A percentile compares a stretch with the other conserved stretches of the same genome.
These are phyloP conservation scores for Australoheros scitulus DNA, from an alignment of 2,113 vertebrate genomes.

Conservation along the genomic window DNA sequence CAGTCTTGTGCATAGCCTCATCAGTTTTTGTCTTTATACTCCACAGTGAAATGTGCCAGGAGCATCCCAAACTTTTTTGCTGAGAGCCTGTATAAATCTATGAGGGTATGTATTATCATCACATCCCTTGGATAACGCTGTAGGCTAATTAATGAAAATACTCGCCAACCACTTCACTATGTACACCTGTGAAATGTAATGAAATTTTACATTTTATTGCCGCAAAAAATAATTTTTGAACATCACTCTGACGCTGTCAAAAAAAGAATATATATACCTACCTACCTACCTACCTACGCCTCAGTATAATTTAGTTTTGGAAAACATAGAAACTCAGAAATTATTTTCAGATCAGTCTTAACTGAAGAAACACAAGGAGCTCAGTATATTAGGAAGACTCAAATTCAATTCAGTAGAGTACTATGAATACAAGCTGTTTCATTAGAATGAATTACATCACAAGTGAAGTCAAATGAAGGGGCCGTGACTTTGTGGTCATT, in stretches of 20 bases:
- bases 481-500: background rate
- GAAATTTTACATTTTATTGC: no score
- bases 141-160: background rate
- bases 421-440: no score
- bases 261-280: no score
- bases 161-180: background rate
- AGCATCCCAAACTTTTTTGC: slow-evolving; percentile 92
- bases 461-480: background rate
- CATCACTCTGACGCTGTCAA: no score
- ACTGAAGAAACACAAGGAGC: no score
- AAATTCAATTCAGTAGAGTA: no score
- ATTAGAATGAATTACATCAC: background rate
- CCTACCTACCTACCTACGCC: no score
- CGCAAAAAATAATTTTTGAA: no score
- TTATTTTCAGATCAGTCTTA: no score
- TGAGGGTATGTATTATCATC: slow-evolving; percentile 84
- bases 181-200: background rate
- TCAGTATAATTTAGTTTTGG: no score
- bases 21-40: background rate
- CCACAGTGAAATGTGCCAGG: slow-evolving; percentile 87
- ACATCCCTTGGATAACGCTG: background rate
- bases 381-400: no score
- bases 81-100: slow-evolving; percentile 85
- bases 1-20: background rate
- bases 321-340: no score